Conservation (phyloP, 2,113 vertebrate genomes). For the Rousettus leschenaultii region DNA sequence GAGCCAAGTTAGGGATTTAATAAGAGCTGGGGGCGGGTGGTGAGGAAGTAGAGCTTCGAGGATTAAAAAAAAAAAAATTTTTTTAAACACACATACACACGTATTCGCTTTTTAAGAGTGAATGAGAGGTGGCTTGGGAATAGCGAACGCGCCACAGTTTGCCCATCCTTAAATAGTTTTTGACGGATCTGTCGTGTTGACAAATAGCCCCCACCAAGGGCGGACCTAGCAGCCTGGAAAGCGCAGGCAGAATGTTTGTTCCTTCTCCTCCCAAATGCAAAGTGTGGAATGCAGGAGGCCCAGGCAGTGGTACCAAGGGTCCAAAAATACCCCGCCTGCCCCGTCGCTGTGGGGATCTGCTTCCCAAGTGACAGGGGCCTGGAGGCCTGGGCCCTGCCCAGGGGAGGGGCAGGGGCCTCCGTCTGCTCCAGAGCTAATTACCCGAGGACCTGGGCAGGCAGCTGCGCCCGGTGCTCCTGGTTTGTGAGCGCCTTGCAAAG, state of each 20-base stretch:
- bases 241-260: neutral
- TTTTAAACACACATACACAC: neutral
- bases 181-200: neutral
- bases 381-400: neutral
- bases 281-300: neutral
- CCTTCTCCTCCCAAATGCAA: neutral
- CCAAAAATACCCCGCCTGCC: constrained; percentile 1
- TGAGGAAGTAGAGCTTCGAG: neutral
- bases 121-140: neutral
- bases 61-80: neutral
- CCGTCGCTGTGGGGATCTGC: neutral
- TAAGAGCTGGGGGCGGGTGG: neutral
- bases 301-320: neutral
- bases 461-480: neutral
- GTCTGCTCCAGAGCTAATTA: constrained; percentile 27
- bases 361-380: neutral
- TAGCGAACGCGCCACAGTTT: neutral
- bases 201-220: neutral
- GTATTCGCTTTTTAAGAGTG: neutral
- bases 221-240: neutral
- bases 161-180: neutral
- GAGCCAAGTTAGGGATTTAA: neutral
- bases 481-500: constrained; percentile 17
- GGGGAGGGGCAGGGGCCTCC: neutral
- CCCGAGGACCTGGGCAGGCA: neutral